These are phyloP conservation scores for Aphelenchoides besseyi DNA, from an alignment of 1,140 invertebrate genomes.

Conservation along the genomic window DNA sequence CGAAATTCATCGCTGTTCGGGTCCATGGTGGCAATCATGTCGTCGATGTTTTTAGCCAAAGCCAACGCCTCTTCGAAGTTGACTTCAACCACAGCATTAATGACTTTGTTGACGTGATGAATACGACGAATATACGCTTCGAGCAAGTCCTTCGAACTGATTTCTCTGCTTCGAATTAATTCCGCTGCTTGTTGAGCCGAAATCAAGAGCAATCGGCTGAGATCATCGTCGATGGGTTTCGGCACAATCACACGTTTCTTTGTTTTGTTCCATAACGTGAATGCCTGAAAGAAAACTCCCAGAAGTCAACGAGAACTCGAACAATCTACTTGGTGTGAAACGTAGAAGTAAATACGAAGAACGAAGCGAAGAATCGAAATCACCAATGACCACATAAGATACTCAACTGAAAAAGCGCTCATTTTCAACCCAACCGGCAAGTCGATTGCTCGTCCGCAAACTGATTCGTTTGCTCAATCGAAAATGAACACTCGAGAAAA, in stretches of 20 bases:
- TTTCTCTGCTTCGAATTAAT: constrained; percentile 41
- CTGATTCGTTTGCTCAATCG: too few relatives aligned
- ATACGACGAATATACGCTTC: constrained; percentile 51
- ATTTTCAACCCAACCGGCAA: neutral
- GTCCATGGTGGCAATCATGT: constrained; percentile 30
- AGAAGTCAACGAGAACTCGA: neutral
- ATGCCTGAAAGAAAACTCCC: neutral
- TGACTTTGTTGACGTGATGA: constrained; percentile 41
- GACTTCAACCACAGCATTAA: constrained; percentile 53
- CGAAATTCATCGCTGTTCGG: constrained; percentile 35
- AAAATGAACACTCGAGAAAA: neutral
- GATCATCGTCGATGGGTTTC: constrained; percentile 7
- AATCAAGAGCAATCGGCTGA: constrained; percentile 41
- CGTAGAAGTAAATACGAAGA: constrained; percentile 26
- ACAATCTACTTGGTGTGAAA: constrained; percentile 18
- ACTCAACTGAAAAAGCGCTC: neutral
- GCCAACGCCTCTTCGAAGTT: constrained; percentile 49
- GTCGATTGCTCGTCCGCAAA: neutral
- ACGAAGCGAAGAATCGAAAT: constrained; percentile 23
- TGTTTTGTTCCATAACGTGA: constrained; percentile 9
- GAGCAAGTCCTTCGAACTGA: constrained; percentile 34
- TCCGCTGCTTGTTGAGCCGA: constrained; percentile 45
- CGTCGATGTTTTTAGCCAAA: constrained; percentile 40
- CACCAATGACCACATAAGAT: neutral
- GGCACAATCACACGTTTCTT: constrained; percentile 10